Evolutionary conservation across 2,113 vertebrate genomes (phyloP), one percentile per base, ranked within the genome.

Genomic region (Phalacrocorax carbo): DNA sequence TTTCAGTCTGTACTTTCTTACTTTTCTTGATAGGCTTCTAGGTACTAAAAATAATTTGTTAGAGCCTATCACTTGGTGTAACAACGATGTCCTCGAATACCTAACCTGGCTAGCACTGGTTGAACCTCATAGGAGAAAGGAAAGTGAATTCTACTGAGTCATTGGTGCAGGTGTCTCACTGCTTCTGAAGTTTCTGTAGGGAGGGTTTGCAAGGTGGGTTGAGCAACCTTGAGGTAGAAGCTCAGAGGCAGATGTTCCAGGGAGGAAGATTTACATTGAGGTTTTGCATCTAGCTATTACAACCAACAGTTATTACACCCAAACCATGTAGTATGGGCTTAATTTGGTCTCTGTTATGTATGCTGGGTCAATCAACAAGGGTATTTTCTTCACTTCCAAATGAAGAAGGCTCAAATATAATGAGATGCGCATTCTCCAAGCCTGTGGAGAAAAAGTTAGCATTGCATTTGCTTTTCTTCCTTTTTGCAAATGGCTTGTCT

Each of bases 11-110:
- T 78, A 82, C 84, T 92, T 94, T 95, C 81, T 90, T 94, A 88
- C 77, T 86, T 87, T 85, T 87, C 73, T 81, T 94, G 89, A 95
- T 95, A 85, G 76, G 64, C 51, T 95, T 89, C 57, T 87, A 94
- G 40, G 57, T 81, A 94, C 73, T 88, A 86, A 94, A 96, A 96
- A 94, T 93, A 95, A 96, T 94, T 94, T 5, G 26, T 65, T 91
- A 91, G 89, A 80, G 48, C 88, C 85, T 93, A 61, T 92, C 90
- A 80, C 1, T 22, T 79, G 70, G 64, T 42, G 49, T 88, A 79
- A 79, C 78, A 93, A 76, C 60, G 84, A 66, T 75, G 71, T 23
- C 58, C 71, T 81, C 87, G 90, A 77, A 90, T 70, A 70, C 14
- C 55, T 82, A 86, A 29, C 14, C 3, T 46, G 26, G 49, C 78